Base-by-base conservation (phyloP, 2,797 vertebrate species). In the Hyperoplus immaculatus region DNA sequence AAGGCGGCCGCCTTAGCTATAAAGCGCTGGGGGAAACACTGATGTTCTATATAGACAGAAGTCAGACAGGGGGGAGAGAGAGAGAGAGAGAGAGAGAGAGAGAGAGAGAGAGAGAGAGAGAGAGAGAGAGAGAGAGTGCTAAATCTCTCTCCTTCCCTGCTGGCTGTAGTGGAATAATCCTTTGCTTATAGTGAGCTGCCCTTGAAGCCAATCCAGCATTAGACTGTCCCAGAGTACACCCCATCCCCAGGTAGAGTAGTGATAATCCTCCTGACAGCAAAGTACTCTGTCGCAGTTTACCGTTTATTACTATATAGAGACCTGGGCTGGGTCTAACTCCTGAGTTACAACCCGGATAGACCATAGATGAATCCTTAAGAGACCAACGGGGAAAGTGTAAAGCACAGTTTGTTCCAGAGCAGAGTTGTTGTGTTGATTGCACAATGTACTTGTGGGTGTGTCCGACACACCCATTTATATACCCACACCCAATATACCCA, bases 111-210 rank as follows among this genome's bases (percentile, higher is more conserved):
- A 29, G 63, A 78, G 45, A 74, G 65, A 8, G 18, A 5, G 61
- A 74, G 47, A 74, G 65, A 69, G 65, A 42, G 68, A 61, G 69
- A 72, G 47, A 38, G 38, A 77, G 83, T 18, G 12, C 38, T 83
- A 87, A 87, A 91, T 85, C 89, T 84, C 75, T 83, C 77, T 86
- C 84, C 79, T 84, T 84, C 77, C 88, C 50, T 29, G 69, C 83
- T 83, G 92, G 88, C 89, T 91, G 78, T 78, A 80, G 82, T 84
- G 39, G n/a, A 87, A 89, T 92, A 91, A 92, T 92, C 91, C 91
- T 87, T 84, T 85, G 83, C 85, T 92, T 83, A 89, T 75, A 82
- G 89, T 51, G 77, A 86, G 80, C 86, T 90, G 90, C 87, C 91
- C 91, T 89, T 88, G 88, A 90, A 91, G 91, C 75, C 88, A 77